Evolutionary conservation across 2,797 vertebrate species (phyloP).

Genomic region (Iguana delicatissima): DNA sequence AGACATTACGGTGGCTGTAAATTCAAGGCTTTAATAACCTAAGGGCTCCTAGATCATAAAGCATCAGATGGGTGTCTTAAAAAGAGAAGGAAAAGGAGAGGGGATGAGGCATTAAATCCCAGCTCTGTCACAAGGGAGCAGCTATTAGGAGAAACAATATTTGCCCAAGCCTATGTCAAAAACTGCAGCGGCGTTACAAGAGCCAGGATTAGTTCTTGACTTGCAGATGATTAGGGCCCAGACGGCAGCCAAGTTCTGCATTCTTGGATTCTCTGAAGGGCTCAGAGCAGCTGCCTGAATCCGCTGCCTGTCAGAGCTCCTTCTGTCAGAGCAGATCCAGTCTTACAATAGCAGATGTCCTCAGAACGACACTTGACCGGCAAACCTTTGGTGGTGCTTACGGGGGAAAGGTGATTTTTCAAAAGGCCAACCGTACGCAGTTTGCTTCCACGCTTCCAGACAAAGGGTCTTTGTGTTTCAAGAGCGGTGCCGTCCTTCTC

Average conservation of each 20-base stretch:
- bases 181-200: not conserved
- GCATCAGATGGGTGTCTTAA: not conserved
- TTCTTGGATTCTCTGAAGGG: not conserved
- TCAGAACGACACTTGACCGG: not conserved
- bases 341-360: not conserved
- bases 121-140: not conserved
- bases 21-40: slow-evolving; percentile 1
- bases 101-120: not conserved
- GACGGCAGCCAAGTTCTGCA: not conserved
- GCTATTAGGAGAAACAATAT: not conserved
- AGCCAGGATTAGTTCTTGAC: not conserved
- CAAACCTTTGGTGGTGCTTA: not conserved
- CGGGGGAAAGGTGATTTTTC: not conserved
- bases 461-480: not conserved
- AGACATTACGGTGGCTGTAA: not conserved
- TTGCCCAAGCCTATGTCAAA: not conserved
- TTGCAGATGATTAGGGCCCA: not conserved
- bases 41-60: not conserved
- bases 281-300: no score
- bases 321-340: not conserved
- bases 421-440: not conserved
- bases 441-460: not conserved
- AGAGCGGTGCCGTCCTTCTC: not conserved
- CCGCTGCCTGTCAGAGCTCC: not conserved
- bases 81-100: not conserved